These are phyloP conservation scores for Pterophyllum scalare DNA, from an alignment of 2,113 vertebrate genomes.

Conservation along the genomic window DNA sequence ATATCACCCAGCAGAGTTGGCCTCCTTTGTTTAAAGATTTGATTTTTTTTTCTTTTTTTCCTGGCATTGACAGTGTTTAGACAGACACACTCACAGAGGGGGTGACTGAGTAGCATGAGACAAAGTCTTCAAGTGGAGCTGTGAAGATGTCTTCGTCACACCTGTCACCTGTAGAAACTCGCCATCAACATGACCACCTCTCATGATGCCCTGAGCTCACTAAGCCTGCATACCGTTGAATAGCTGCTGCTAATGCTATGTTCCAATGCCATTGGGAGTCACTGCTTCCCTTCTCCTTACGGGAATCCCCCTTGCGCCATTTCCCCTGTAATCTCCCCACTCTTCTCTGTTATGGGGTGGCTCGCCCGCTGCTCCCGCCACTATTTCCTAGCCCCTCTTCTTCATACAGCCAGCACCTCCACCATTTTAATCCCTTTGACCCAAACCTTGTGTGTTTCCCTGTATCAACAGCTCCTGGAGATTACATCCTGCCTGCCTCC, in stretches of 20 bases:
- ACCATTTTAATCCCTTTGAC: slow-evolving; percentile 85
- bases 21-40: slow-evolving; percentile 55
- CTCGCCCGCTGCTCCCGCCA: slow-evolving; percentile 78
- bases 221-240: slow-evolving; percentile 79
- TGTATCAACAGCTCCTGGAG: slow-evolving; percentile 82
- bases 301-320: slow-evolving; percentile 73
- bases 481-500: slow-evolving; percentile 80
- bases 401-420: slow-evolving; percentile 79
- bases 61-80: slow-evolving; percentile 46
- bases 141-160: slow-evolving; percentile 19
- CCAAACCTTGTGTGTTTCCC: slow-evolving; percentile 80
- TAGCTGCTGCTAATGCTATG: slow-evolving; percentile 75
- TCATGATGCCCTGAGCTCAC: slow-evolving; percentile 58
- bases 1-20: slow-evolving; percentile 41
- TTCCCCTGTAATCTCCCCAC: slow-evolving; percentile 81
- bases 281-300: slow-evolving; percentile 66
- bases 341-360: slow-evolving; percentile 79
- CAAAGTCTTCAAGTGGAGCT: slow-evolving; percentile 15
- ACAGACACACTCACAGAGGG: slow-evolving; percentile 39
- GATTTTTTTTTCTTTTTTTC: slow-evolving; percentile 10
- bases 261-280: slow-evolving; percentile 80
- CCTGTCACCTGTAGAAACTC: slow-evolving; percentile 46
- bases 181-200: slow-evolving; percentile 47
- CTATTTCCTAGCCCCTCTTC: slow-evolving; percentile 72
- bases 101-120: slow-evolving; percentile 2